Base-by-base conservation (phyloP, 2,113 vertebrate species). In the Myotis brandtii region DNA sequence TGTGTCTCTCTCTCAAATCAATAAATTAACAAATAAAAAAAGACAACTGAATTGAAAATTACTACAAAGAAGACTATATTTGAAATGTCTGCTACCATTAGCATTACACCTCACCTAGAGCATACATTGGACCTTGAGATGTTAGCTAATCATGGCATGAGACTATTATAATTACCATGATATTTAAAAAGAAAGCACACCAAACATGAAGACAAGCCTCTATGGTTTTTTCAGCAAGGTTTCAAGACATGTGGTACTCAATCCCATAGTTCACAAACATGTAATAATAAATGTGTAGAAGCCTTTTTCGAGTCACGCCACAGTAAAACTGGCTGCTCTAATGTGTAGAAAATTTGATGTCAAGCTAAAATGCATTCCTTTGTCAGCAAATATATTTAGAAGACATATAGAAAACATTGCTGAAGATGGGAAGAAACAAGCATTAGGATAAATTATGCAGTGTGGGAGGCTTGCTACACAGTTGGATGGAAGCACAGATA, bases 311-410 rank as follows among this genome's bases (percentile, higher is more conserved):
- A 91, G 66, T 73, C 80, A 48, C 30, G 27, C 87, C 80, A 86
- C 67, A 64, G 54, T 89, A 96, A 64, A 97, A 96, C 17, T 40
- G 81, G 27, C 62, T 92, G 67, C 27, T 92, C 82, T 93, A 90
- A 93, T 43, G 32, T 80, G 48, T 62, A 96, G 79, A 75, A 91
- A 91, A 89, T 75, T 5, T 25, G 21, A 82, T 95, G 95, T 95
- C 95, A 97, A 95, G 96, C 70, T 88, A 85, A 95, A 96, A 93
- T 91, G 88, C 85, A 92, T 88, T 84, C 96, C 62, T 96, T 97
- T 97, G 96, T 97, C 96, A 97, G 95, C 82, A 97, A 96, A 96
- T 95, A 95, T 93, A 94, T 95, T 95, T 95, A 96, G 92, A 85
- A 96, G 92, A 93, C 90, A 95, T 87, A 96, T 43, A 97, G 96